Base-by-base conservation (phyloP, 1,140 invertebrate genomes). In the Heliconius eleuchia region DNA sequence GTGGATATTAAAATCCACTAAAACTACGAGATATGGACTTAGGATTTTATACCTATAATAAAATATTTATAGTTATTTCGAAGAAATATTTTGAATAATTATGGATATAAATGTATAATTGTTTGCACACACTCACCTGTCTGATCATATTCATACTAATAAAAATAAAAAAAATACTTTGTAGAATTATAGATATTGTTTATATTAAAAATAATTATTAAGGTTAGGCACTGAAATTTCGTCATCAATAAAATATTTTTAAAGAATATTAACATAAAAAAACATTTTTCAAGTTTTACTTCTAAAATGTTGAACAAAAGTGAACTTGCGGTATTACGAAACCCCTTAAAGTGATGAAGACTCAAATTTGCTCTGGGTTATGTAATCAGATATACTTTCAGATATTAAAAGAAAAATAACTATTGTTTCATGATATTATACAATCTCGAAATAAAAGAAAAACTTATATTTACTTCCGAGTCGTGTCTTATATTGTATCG, bases 301-400 rank as follows among this genome's bases (percentile, higher is more conserved):
- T 5, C 19, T 57, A 9, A 23, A 23, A 23, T 57, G 11, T 57
- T 23, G 8, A 30, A 66, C 27, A 27, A 72, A 77, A 77, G 75
- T 52, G 66, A 50, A 77, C 46, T 71, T 46, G 27, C 46, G 19
- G 50, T 37, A 57, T 55, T 77, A 77, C 60, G 9, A 66, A 30
- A 66, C 27, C 19, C n/a, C 13, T 66, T 66, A 66, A 66, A 66
- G 27, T 27, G 60, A 66, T 30, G 60, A 66, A 66, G 60, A 66
- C 13, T 66, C 5, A 77, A 71, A 77, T 55, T 77, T 34, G n/a
- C 13, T 30, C 19, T 34, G 42, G n/a, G 73, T 79, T 74, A 57
- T 37, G 42, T 50, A 79, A 79, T 52, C n/a, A 18, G 55, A 71
- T 73, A 5, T 55, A 74, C 73, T 79, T 74, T 74, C 77, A 79